phyloP scores from a whole-genome alignment of 2,888 invertebrate species.

The Meganola albula region DNA sequence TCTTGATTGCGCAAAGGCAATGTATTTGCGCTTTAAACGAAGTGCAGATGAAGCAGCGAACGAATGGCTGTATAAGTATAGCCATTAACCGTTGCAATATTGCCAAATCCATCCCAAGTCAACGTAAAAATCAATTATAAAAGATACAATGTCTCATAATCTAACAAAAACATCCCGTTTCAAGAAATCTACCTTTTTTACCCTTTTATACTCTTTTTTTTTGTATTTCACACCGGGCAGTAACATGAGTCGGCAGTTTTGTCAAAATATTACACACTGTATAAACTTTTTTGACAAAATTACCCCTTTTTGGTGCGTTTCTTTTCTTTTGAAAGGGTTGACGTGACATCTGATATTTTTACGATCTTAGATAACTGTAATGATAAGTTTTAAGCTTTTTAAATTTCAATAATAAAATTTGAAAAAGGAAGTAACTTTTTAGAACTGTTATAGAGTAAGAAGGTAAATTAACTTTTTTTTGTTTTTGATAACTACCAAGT shows the following conservation, averaged over 20 bases:
- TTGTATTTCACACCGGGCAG: constrained; percentile 37
- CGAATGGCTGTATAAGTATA: too few relatives aligned
- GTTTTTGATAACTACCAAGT: too few relatives aligned
- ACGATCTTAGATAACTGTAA: constrained; percentile 56
- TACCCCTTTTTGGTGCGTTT: constrained; percentile 45
- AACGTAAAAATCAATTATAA: constrained; percentile 13
- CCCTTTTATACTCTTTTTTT: constrained; percentile 25
- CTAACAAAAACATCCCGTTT: constrained; percentile 23
- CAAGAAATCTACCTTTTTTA: constrained; percentile 30
- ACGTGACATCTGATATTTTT: constrained; percentile 52
- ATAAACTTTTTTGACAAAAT: constrained; percentile 50
- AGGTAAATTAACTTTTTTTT: too few relatives aligned
- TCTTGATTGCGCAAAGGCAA: too few relatives aligned
- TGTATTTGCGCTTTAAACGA: too few relatives aligned
- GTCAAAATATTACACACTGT: constrained; percentile 73
- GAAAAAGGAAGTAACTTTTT: constrained; percentile 8
- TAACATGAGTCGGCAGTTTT: constrained; percentile 68
- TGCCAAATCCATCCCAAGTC: background rate
- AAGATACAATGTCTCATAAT: constrained; percentile 12
- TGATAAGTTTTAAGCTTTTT: constrained; percentile 32
- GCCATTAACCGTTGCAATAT: constrained; percentile 7
- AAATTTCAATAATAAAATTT: constrained; percentile 14
- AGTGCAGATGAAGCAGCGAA: too few relatives aligned
- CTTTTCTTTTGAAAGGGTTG: constrained; percentile 41
- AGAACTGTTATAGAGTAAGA: too few relatives aligned